These are phyloP conservation scores for Sialis lutaria DNA, from an alignment of 2,888 invertebrate genomes.

Conservation along the genomic window DNA sequence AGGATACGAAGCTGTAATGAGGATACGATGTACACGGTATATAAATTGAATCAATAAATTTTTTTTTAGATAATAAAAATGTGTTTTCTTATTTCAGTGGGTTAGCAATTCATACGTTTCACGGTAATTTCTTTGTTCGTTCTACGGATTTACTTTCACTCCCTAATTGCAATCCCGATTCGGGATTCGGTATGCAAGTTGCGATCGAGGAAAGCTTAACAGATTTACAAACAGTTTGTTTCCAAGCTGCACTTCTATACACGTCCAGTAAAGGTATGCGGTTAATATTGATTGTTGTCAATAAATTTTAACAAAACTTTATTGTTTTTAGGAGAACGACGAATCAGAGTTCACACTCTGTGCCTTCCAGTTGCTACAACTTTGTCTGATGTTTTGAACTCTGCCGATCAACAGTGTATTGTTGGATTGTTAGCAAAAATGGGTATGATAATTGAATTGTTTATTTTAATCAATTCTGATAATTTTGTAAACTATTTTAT, in stretches of 20 bases:
- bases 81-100: slow-evolving; percentile 35
- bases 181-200: slow-evolving; percentile 95
- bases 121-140: slow-evolving; percentile 97
- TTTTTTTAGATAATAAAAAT: neutral
- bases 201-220: slow-evolving; percentile 81
- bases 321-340: slow-evolving; percentile 56
- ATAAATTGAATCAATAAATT: slow-evolving; percentile 3
- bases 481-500: slow-evolving; percentile 6
- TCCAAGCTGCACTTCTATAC: slow-evolving; percentile 94
- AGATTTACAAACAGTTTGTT: slow-evolving; percentile 78
- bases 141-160: slow-evolving; percentile 91
- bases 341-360: slow-evolving; percentile 94
- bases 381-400: slow-evolving; percentile 68
- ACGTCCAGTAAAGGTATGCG: slow-evolving; percentile 71
- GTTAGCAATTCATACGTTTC: slow-evolving; percentile 91
- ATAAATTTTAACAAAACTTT: neutral
- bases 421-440: slow-evolving; percentile 87
- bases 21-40: slow-evolving; percentile 81
- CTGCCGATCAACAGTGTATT: slow-evolving; percentile 88
- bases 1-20: slow-evolving; percentile 97
- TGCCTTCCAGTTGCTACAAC: slow-evolving; percentile 81
- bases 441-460: slow-evolving; percentile 36
- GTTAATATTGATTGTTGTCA: neutral
- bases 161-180: slow-evolving; percentile 96
- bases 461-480: neutral